These are phyloP conservation scores for Campylomormyrus numenius DNA, from an alignment of 2,113 vertebrate species.

Conservation along the genomic window DNA sequence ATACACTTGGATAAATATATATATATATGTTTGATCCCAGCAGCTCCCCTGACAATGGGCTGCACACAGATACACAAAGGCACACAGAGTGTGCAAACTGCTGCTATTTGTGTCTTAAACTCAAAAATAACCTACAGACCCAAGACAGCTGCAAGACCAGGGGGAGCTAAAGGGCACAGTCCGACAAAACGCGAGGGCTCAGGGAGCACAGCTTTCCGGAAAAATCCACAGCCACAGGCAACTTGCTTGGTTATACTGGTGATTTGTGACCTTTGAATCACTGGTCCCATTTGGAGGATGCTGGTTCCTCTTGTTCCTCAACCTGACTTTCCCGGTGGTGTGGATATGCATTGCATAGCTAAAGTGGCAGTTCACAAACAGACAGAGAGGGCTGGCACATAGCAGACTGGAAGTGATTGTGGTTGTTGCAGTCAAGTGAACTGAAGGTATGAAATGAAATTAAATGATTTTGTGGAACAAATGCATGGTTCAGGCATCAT, in stretches of 20 bases:
- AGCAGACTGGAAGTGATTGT: neutral
- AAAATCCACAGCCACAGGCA: neutral
- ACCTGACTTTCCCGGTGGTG: neutral
- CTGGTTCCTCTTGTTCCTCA: neutral
- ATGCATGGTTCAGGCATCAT: neutral
- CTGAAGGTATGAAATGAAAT: neutral
- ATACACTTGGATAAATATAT: neutral
- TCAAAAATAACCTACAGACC: conserved; percentile 35
- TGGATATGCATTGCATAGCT: neutral
- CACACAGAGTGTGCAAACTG: conserved; percentile 25
- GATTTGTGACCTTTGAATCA: neutral
- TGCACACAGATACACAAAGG: neutral
- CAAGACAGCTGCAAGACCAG: conserved; percentile 44
- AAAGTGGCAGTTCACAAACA: neutral
- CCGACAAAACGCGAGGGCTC: neutral
- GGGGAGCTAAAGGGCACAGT: conserved; percentile 23
- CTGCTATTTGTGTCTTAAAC: conserved; percentile 44
- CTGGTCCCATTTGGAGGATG: neutral
- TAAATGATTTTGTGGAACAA: neutral
- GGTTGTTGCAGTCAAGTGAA: neutral
- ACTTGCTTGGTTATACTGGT: neutral
- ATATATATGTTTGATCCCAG: neutral
- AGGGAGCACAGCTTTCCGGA: neutral
- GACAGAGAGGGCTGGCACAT: neutral
- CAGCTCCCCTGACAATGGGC: neutral